Evolutionary conservation across 2,888 invertebrate genomes (phyloP), one percentile per base, ranked within the genome.

Genomic region (Petrophora chlorosata): DNA sequence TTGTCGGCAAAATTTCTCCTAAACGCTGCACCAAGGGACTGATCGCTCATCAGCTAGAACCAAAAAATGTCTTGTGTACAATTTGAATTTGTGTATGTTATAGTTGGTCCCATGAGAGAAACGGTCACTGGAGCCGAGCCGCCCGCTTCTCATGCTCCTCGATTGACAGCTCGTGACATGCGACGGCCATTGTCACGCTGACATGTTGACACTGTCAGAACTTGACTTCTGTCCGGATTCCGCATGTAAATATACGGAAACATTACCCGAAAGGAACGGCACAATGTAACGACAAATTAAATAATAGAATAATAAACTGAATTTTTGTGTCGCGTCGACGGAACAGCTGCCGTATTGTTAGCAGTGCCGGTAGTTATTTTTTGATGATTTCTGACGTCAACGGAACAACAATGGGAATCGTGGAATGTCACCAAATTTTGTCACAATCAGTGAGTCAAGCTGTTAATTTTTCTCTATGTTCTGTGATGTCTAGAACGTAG

Each of bases 201-300:
- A 90, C 84, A 89, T 87, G 89, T 88, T 89, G 89, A 89, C 90
- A 85, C 70, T 85, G 86, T 79, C 85, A 75, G n/a, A 85, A 87
- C 83, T 87, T 87, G 86, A 89, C 89, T 89, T 80, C 87, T 87
- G 89, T 85, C 81, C 79, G 81, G 81, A 81, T 83, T 87, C 83
- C 79, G 81, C 84, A 81, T 86, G 70, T 73, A 78, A 87, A 86
- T 84, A 88, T 84, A 88, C 83, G 88, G 87, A 89, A 87, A 87
- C 68, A 82, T 82, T 80, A 84, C 74, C 79, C 82, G 79, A 52
- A 59, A 60, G 59, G 61, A 70, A 63, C 45, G 51, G 51, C 65
- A 85, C 85, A 90, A 90, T 87, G 79, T 73, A 82, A 67, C 82
- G 82, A 84, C 85, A 89, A 88, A 89, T 90, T 88, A 86, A 90